Evolutionary conservation across 2,888 invertebrate genomes (phyloP).

Genomic region (Pandemis heparana): DNA sequence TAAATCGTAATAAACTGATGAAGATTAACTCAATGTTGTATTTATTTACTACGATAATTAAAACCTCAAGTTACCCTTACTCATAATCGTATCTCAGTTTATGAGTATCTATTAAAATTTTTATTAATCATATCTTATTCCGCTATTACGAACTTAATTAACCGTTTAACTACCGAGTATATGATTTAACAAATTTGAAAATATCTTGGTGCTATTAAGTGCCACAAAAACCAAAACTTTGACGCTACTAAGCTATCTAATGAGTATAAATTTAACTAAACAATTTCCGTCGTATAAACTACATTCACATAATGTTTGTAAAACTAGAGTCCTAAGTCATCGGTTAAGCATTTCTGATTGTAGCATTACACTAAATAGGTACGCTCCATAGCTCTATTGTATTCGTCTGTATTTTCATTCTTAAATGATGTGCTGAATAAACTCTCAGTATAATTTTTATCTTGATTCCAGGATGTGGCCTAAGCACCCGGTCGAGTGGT

Average conservation of each 20-base stretch:
- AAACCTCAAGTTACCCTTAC: neutral
- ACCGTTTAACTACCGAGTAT: no score
- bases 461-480: slow-evolving; percentile 81
- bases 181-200: no score
- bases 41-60: neutral
- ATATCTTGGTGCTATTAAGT: no score
- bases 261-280: neutral
- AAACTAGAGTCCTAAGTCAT: neutral
- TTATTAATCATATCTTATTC: neutral
- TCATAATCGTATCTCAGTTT: neutral
- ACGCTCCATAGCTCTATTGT: no score
- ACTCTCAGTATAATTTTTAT: neutral
- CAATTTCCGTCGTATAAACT: neutral
- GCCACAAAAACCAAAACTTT: no score
- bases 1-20: slow-evolving; percentile 16
- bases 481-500: slow-evolving; percentile 78
- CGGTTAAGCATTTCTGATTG: no score
- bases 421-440: no score
- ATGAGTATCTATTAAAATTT: no score
- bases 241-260: neutral
- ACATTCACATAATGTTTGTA: neutral
- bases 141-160: neutral
- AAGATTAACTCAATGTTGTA: slow-evolving; percentile 14
- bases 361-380: no score
- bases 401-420: no score